Base-by-base conservation (phyloP, 2,797 vertebrate species). In the Strix occidentalis region DNA sequence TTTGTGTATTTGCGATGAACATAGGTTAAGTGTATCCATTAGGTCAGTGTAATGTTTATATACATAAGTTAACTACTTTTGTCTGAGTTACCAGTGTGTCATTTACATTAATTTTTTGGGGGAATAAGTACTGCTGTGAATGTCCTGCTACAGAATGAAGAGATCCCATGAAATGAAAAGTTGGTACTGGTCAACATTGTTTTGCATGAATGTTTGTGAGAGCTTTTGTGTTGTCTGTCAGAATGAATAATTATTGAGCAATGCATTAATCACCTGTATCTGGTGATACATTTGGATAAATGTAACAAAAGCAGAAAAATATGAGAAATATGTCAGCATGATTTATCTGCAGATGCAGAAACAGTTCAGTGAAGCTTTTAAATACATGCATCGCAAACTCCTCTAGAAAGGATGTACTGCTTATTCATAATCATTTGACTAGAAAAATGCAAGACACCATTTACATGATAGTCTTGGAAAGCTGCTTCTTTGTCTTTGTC, bases 301-400 rank as follows among this genome's bases (percentile, higher is more conserved):
- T 60, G 24, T 76, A 95, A 90, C 23, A 91, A 88, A 89, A 83
- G 35, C 39, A 86, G 79, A 83, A 88, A 92, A 92, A 54, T 46
- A 77, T 50, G 78, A 92, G 63, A 70, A 89, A 80, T 50, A 9
- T 19, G 28, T 78, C 91, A 94, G 41, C 29, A 16, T 84, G 86
- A 95, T 94, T 90, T 93, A 94, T 93, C 66, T 90, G 53, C 37
- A 77, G n/a, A 46, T 13, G 51, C 58, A 53, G 81, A 66, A 91
- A 87, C 87, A 83, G 61, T 77, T 92, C 53, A 70, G 75, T 77
- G 74, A 93, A 64, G 83, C 68, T 89, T 91, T 94, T 75, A 89
- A 94, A 77, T 60, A 41, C 33, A 24, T 21, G 81, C 53, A 63
- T 37, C 1, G 16, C 61, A 57, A 89, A 48, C 45, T 80, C 39